Evolutionary conservation across 2,888 invertebrate genomes (phyloP).

Genomic region (Cecidostiba fungosa): DNA sequence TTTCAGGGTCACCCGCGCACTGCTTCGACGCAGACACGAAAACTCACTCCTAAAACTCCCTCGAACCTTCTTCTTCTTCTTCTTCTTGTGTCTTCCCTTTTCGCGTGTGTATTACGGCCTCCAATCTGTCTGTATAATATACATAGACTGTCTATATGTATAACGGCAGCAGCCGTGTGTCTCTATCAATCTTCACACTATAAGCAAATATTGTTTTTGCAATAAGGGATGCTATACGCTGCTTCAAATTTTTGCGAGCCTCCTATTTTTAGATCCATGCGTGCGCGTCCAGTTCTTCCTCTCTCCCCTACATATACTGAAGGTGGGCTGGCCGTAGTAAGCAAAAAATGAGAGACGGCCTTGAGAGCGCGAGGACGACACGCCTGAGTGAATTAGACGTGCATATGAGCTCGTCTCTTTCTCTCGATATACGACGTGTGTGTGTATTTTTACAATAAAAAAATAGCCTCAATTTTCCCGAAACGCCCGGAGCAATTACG

Average conservation of each 20-base stretch:
- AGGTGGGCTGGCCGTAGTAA: not conserved
- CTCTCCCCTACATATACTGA: constrained; percentile 1
- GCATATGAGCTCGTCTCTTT: not conserved
- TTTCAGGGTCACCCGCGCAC: constrained; percentile 78
- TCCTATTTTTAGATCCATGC: constrained; percentile 4
- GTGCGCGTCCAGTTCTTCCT: constrained; percentile 21
- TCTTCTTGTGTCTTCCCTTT: not conserved
- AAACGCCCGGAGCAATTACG: not conserved
- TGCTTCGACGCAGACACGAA: constrained; percentile 65
- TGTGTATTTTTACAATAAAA: not conserved
- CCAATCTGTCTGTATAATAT: constrained; percentile 17
- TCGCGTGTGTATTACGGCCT: constrained; percentile 11
- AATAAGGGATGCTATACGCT: not conserved
- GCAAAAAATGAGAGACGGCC: constrained; percentile 45
- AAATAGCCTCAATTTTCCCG: not conserved
- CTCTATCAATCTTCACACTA: constrained; percentile 22
- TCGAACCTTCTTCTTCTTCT: constrained; percentile 56
- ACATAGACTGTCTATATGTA: too few relatives aligned
- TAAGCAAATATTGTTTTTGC: constrained; percentile 12
- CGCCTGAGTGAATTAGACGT: constrained; percentile 39
- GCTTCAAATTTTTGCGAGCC: constrained; percentile 24
- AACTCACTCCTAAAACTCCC: constrained; percentile 71
- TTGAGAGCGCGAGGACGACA: constrained; percentile 41
- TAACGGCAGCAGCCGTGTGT: not conserved
- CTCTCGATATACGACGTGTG: not conserved